phyloP scores from a whole-genome alignment of 2,797 vertebrate genomes.

The Sylvia borin region DNA sequence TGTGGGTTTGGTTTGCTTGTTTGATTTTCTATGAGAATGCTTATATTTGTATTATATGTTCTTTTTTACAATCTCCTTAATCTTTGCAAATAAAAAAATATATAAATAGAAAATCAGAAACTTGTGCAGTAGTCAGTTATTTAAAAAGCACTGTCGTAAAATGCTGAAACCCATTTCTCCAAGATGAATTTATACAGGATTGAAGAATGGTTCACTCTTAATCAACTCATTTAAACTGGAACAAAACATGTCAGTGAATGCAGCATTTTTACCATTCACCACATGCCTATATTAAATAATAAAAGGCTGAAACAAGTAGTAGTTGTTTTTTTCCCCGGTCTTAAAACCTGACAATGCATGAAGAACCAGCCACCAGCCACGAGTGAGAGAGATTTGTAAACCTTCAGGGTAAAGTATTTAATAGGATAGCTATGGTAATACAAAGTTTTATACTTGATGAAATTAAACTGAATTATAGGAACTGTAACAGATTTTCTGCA shows the following conservation, averaged over 20 bases:
- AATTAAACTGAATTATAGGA: conserved; percentile 10
- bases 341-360: not conserved
- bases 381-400: not conserved
- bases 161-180: not conserved
- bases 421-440: not conserved
- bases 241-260: not conserved
- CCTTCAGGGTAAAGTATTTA: not conserved
- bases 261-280: not conserved
- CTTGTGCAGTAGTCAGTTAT: not conserved
- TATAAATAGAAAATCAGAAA: not conserved
- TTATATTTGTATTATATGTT: not conserved
- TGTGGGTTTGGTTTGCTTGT: not conserved
- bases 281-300: not conserved
- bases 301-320: not conserved
- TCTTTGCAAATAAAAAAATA: not conserved
- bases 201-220: not conserved
- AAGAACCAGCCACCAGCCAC: not conserved
- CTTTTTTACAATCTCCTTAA: not conserved
- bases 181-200: not conserved
- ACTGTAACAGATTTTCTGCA: conserved; percentile 1
- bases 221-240: not conserved
- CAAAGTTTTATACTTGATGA: not conserved
- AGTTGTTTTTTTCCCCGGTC: rapidly evolving
- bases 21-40: not conserved
- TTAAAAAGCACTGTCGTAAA: not conserved